Evolutionary conservation across 2,113 vertebrate genomes (phyloP).

Genomic region (Galeopterus variegatus): DNA sequence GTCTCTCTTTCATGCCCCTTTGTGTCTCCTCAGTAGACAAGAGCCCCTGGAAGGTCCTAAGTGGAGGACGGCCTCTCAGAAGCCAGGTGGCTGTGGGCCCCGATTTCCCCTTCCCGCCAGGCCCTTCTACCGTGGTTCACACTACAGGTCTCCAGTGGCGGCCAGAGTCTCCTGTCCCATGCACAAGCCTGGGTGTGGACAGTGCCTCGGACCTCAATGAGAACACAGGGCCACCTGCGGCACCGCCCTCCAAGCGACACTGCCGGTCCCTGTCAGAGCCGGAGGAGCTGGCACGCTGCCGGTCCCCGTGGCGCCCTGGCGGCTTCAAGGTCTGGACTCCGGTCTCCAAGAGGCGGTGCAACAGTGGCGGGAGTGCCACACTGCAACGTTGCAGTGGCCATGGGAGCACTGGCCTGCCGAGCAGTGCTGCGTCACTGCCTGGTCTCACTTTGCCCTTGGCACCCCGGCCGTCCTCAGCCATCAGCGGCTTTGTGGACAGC

Average conservation of each 20-base stretch:
- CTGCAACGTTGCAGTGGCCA: conserved; percentile 88
- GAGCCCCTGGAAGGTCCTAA: conserved; percentile 87
- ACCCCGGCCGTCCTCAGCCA: conserved; percentile 89
- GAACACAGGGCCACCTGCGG: conserved; percentile 84
- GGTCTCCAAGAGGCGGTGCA: conserved; percentile 90
- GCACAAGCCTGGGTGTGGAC: conserved; percentile 84
- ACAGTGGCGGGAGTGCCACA: conserved; percentile 88
- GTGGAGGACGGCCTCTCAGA: conserved; percentile 82
- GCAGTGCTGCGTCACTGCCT: conserved; percentile 78
- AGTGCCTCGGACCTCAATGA: conserved; percentile 86
- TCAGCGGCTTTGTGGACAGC: conserved; percentile 88
- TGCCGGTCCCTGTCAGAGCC: conserved; percentile 91
- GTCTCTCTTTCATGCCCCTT: not conserved
- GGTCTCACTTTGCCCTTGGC: conserved; percentile 84
- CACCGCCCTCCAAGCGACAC: conserved; percentile 90
- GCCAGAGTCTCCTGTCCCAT: conserved; percentile 70
- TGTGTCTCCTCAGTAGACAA: conserved; percentile 81
- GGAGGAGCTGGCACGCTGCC: conserved; percentile 88
- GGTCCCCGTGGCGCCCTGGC: conserved; percentile 89
- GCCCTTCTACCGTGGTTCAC: conserved; percentile 66
- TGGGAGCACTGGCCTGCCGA: conserved; percentile 82
- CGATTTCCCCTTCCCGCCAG: conserved; percentile 78
- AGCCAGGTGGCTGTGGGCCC: conserved; percentile 78
- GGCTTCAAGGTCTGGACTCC: conserved; percentile 91
- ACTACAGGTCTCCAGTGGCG: conserved; percentile 85